Percentiles rank a stretch among this genome's conserved stretches.
Evolutionary conservation across 2,797 vertebrate species (phyloP).

Genomic region (Anguilla pacifica): DNA sequence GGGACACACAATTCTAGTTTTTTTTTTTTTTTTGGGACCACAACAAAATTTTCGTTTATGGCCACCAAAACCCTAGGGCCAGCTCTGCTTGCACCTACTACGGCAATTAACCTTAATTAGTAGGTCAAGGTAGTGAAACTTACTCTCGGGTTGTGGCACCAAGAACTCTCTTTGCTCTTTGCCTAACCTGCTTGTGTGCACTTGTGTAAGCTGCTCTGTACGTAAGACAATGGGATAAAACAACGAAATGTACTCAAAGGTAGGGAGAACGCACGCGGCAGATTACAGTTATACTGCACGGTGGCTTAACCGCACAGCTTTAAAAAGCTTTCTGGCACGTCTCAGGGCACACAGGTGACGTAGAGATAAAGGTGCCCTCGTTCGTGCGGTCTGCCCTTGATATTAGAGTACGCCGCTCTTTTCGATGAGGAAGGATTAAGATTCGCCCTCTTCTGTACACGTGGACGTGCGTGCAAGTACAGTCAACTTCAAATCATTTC

Average conservation of each 20-base stretch:
- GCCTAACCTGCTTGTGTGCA: not conserved
- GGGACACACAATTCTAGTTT: too few relatives aligned
- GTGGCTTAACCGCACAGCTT: not conserved
- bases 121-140: too few relatives aligned
- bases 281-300: not conserved
- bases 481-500: not conserved
- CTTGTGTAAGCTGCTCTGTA: too few relatives aligned
- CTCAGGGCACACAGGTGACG: conserved; percentile 70
- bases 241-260: not conserved
- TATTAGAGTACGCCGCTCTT: conserved; percentile 68
- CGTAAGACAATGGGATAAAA: too few relatives aligned
- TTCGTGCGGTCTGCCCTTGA: conserved; percentile 67
- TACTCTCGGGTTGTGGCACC: too few relatives aligned
- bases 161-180: not conserved
- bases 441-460: conserved; percentile 61
- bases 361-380: conserved; percentile 69
- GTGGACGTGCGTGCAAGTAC: not conserved
- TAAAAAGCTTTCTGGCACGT: conserved; percentile 25
- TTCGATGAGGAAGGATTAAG: conserved; percentile 59
- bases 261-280: not conserved
- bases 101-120: too few relatives aligned
- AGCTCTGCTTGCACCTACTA: too few relatives aligned
- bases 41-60: too few relatives aligned
- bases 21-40: too few relatives aligned
- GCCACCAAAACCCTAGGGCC: too few relatives aligned